Evolutionary conservation across 2,113 vertebrate species (phyloP).

Genomic region (Elephas maximus): DNA sequence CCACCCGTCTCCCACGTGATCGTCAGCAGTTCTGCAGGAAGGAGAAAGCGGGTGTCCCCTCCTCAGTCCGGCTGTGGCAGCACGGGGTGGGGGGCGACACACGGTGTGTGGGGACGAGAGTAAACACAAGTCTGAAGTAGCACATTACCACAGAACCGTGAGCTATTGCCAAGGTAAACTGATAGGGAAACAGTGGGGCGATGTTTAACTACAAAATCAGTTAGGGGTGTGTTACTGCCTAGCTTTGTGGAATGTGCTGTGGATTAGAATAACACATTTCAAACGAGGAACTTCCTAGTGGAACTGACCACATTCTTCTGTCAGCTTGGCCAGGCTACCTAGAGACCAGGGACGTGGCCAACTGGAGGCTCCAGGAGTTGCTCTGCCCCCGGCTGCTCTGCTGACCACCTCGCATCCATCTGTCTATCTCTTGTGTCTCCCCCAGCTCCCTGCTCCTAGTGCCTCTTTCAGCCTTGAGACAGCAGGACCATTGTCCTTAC

Average conservation of each 20-base stretch:
- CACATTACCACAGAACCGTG: constrained; percentile 69
- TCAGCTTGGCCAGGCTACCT: constrained; percentile 11
- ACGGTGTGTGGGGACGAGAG: constrained; percentile 76
- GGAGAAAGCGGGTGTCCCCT: constrained; percentile 7
- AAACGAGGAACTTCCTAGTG: background rate
- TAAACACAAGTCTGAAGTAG: constrained; percentile 75
- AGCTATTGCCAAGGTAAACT: constrained; percentile 83
- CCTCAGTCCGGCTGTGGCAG: background rate
- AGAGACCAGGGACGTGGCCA: constrained; percentile 8
- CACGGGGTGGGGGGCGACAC: constrained; percentile 61
- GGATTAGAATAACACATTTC: background rate
- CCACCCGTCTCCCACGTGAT: background rate
- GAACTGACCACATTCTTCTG: background rate
- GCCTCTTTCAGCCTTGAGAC: background rate
- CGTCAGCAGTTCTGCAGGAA: background rate
- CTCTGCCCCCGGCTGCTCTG: background rate
- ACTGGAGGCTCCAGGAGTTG: too few species aligned
- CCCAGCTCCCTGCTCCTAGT: background rate
- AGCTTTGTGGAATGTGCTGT: background rate
- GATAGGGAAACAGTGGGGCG: constrained; percentile 82
- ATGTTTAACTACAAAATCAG: constrained; percentile 80
- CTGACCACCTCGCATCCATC: background rate
- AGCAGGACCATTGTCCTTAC: background rate
- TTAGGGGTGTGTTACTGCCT: constrained; percentile 45
- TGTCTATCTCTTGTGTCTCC: background rate